Evolutionary conservation across 2,888 invertebrate genomes (phyloP), one percentile per base, ranked within the genome.

Genomic region (Boloria euphrosyne): DNA sequence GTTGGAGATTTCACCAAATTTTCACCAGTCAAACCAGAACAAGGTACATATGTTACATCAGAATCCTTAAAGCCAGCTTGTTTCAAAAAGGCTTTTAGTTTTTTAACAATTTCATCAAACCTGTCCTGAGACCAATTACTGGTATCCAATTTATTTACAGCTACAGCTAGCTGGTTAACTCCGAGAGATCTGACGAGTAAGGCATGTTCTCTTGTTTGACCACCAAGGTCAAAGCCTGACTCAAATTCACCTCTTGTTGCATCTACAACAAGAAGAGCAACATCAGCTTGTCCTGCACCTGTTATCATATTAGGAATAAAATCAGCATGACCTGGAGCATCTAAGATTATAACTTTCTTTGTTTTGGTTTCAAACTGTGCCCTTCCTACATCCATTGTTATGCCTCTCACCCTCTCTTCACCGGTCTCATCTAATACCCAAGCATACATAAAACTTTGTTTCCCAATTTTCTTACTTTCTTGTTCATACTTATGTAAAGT

Each of bases 291-390:
- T 0, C 98, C 97, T 2, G 99, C 98, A 16, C 99, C 99, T 14
- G 97, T 97, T 75, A 99, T 99, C 99, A 99, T 99, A 80, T 99
- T 99, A 2, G 99, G 99, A 81, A 99, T 99, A 81, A 99, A 99
- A 85, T 99, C 99, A 83, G 97, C 98, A 86, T 99, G 99, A 0
- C 99, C 99, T 0, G 99, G 99, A 38, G 99, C 99, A 93, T 99
- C 99, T 66, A 99, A 90, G 54, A 99, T 90, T 0, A 96, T 96
- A 0, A 97, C 95, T 85, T 91, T 92, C 89, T 98, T 98, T 3
- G 95, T 94, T 63, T 95, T 94, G 0, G 98, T 98, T 87, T 98
- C 97, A 92, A 99, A 98, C 74, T 96, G 96, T 16, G 97, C 97
- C 75, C 97, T 95, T 0, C 98, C 99, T 14, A 99, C 96, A 89